These are phyloP conservation scores for Psittacula cyanocephala DNA, from an alignment of 2,113 vertebrate species.

Conservation along the genomic window DNA sequence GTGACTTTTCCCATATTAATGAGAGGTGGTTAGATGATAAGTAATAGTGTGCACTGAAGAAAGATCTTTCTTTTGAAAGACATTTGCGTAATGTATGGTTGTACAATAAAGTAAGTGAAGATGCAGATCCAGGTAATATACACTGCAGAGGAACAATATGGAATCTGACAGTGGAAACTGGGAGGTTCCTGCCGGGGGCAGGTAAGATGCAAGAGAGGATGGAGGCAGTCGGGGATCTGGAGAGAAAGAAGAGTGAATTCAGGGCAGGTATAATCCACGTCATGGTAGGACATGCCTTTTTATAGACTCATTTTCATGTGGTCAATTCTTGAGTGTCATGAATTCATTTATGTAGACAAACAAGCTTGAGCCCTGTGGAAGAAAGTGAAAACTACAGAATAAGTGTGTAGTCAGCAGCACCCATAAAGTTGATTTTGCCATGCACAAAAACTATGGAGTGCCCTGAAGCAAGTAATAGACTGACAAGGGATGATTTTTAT, in stretches of 20 bases:
- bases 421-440: not conserved
- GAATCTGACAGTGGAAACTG: not conserved
- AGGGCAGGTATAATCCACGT: not conserved
- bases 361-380: not conserved
- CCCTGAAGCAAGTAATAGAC: not conserved
- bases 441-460: not conserved
- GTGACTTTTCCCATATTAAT: not conserved
- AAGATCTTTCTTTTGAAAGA: not conserved
- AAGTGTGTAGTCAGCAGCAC: rapidly evolving
- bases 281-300: not conserved
- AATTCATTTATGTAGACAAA: not conserved
- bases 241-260: not conserved
- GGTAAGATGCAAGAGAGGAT: not conserved
- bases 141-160: not conserved
- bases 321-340: not conserved
- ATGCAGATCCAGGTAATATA: not conserved
- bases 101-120: not conserved
- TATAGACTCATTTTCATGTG: not conserved
- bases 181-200: not conserved
- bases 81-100: not conserved
- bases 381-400: not conserved
- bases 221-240: rapidly evolving
- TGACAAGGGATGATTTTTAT: not conserved
- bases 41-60: not conserved
- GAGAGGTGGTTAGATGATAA: not conserved